Evolutionary conservation across 2,797 vertebrate species (phyloP), one percentile per base, ranked within the genome.

Genomic region (Tiaroga cobitis): DNA sequence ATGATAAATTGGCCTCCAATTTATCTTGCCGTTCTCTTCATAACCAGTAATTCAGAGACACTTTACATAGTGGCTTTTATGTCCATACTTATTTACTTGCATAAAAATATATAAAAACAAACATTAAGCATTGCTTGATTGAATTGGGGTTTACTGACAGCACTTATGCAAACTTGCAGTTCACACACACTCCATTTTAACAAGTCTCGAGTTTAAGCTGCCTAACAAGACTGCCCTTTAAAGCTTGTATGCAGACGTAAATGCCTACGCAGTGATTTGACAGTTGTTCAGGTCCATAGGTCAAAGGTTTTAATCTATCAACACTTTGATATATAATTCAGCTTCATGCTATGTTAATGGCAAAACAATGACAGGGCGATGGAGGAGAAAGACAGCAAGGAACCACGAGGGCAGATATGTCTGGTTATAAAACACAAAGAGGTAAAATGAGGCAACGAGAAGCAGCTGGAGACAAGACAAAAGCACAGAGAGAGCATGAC

Each of bases 181-280:
- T 65, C 83, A 75, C 83, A 79, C 68, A 39, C 63, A 32, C 54
- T 29, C 16, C 41, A 26, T 80, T 63, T 68, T 59, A 39, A 73
- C 65, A 85, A 81, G 70, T 63, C 72, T 74, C 19, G 26, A 34
- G 75, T 82, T 80, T 41, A 39, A 26, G 51, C 85, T 59, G 69
- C 51, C 75, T 82, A 86, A 88, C 74, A 85, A 85, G 81, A 83
- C 80, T 83, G 82, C 76, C 80, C 85, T 86, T 85, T 84, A 76
- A 72, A 89, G 76, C 84, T 83, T 70, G 70, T 39, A 56, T 76
- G 76, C 54, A 39, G 75, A 85, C 43, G 83, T 65, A 80, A 46
- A 82, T 59, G 86, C 73, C 82, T 39, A 85, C 80, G 43, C 81
- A 15, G 56, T 77, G 59, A 43, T 84, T 41, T 84, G 46, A 82